Evolutionary conservation across 2,888 invertebrate species (phyloP), one percentile per base, ranked within the genome.

Genomic region (Mythimna ferrago): DNA sequence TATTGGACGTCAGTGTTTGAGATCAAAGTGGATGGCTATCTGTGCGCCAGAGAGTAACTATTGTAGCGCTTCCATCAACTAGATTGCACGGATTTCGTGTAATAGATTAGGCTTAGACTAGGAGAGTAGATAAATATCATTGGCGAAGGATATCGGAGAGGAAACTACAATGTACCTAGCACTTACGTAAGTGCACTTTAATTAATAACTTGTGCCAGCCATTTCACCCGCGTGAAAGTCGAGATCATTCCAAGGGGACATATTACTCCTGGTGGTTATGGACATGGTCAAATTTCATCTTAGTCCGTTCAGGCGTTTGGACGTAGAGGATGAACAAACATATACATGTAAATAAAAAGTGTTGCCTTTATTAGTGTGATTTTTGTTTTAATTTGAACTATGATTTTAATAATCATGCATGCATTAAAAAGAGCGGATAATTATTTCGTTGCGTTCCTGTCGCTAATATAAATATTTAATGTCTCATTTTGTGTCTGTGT

Each of bases 21-120:
- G 82, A 85, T 83, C 84, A 85, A 85, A 85, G 83, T 76, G 66
- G 67, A 67, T 41, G 10, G 16, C 26, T 70, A 70, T 73, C 53
- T 69, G 14, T 32, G n/a, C 32, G 9, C 35, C 26, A 58, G 41
- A 53, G 60, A 65, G 64, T 35, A 11, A 53, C 61, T 62, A 76
- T 80, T 78, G 60, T 69, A 66, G 62, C 35, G 71, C 41, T 65
- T 54, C 63, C 80, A 84, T 84, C 57, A 66, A 69, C 63, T 71
- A 71, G 70, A 80, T 78, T 81, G 71, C 68, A 44, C 44, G 70
- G 57, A 62, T 78, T 80, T 75, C 62, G 68, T 41, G 14, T 35
- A 63, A 32, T 68, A 63, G 53, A 68, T 56, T 58, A n/a, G 21
- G 38, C 51, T 61, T 64, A 32, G 48, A 41, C 7, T 19, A 38